phyloP scores from a whole-genome alignment of 92 coral and sea anemone genomes.

The Plumapathes pennacea region DNA sequence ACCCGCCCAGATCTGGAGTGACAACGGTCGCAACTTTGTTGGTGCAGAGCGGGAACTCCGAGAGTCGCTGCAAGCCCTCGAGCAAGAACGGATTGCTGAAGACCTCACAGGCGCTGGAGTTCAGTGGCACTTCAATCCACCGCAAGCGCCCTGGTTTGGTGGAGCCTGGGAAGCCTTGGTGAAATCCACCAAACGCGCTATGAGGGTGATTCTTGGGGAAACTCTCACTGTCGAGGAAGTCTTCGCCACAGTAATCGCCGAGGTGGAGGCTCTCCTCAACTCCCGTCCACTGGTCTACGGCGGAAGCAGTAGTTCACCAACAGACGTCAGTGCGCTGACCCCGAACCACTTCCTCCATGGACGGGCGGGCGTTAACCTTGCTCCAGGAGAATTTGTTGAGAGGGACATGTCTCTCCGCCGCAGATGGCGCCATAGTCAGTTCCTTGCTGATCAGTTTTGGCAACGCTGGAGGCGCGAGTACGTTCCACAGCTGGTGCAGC shows the following conservation, averaged over 20 bases:
- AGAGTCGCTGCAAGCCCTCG: conserved; percentile 10
- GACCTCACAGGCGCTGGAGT: conserved; percentile 26
- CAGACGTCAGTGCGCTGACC: background rate
- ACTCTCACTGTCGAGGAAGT: conserved; percentile 37
- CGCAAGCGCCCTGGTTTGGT: conserved; percentile 49
- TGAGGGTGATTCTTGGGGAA: conserved; percentile 45
- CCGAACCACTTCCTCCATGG: conserved; percentile 15
- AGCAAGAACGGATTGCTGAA: conserved; percentile 21
- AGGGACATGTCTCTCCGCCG: background rate
- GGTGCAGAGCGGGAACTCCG: conserved; percentile 35
- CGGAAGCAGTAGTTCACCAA: conserved; percentile 25
- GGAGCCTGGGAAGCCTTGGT: conserved; percentile 44
- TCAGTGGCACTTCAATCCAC: conserved; percentile 36
- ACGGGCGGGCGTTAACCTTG: conserved; percentile 1
- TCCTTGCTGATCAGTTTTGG: conserved; percentile 29
- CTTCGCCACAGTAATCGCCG: conserved; percentile 13
- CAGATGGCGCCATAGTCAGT: conserved; percentile 31
- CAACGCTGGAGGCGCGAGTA: conserved; percentile 39
- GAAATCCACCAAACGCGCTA: conserved; percentile 33
- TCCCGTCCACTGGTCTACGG: conserved; percentile 36
- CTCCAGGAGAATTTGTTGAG: conserved; percentile 2
- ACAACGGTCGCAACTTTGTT: conserved; percentile 39
- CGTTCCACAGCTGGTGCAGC: conserved; percentile 25
- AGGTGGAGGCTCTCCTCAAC: conserved; percentile 22
- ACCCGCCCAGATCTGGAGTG: conserved; percentile 22